A percentile compares a stretch with the other conserved stretches of the same genome.
Evolutionary conservation across 1,140 invertebrate species (phyloP).

Genomic region (Megathymus violae): DNA sequence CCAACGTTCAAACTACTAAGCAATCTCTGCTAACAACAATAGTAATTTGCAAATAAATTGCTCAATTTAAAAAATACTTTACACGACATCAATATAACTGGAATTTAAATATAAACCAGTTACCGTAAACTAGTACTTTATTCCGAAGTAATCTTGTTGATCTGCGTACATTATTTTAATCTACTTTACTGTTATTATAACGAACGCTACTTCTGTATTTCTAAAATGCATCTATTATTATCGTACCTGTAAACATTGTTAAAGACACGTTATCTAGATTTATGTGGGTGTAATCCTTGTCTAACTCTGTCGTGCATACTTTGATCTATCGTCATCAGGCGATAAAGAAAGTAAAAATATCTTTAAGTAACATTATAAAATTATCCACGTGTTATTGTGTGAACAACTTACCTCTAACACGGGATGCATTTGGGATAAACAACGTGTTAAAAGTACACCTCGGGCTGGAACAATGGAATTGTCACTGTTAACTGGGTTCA

Average conservation of each 20-base stretch:
- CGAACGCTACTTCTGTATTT: background rate
- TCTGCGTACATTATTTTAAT: slow-evolving; percentile 4
- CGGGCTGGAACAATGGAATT: no score
- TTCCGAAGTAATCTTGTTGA: background rate
- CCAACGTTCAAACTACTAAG: no score
- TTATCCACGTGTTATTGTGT: no score
- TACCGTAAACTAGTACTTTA: background rate
- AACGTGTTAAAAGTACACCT: background rate
- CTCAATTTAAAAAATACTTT: background rate
- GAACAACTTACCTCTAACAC: background rate
- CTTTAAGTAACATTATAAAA: background rate
- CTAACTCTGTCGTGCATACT: background rate
- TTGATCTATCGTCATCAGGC: background rate
- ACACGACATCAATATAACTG: background rate
- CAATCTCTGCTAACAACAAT: no score
- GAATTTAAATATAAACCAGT: background rate
- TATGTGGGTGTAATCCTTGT: background rate
- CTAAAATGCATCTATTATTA: slow-evolving; percentile 1
- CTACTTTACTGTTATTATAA: slow-evolving; percentile 4
- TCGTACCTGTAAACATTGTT: slow-evolving; percentile 3
- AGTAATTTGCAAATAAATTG: background rate
- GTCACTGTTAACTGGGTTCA: background rate
- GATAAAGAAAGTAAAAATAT: background rate
- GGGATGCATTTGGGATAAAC: background rate
- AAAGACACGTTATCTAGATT: background rate